phyloP scores from a whole-genome alignment of 2,797 vertebrate genomes.

The Eulemur rubriventer region DNA sequence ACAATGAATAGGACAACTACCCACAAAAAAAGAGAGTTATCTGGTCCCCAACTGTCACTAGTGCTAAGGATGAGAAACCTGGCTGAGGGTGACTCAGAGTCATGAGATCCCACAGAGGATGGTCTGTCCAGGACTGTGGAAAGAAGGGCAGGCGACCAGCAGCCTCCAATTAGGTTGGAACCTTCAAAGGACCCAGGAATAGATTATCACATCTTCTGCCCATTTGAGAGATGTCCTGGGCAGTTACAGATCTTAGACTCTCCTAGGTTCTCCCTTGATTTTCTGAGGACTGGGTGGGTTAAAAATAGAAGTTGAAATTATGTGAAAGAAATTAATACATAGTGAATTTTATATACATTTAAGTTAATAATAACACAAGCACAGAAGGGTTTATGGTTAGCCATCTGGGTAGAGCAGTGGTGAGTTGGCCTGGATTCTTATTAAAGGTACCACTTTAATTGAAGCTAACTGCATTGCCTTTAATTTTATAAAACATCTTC shows the following conservation, averaged over 20 bases:
- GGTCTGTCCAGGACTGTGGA: not conserved
- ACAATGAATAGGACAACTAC: not conserved
- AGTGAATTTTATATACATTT: not conserved
- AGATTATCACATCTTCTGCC: not conserved
- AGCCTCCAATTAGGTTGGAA: not conserved
- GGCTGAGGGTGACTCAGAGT: not conserved
- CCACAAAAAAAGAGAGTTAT: not conserved
- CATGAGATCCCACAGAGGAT: not conserved
- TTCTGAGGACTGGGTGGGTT: conserved; percentile 12
- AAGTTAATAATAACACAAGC: conserved; percentile 12
- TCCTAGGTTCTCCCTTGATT: not conserved
- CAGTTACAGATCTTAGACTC: not conserved
- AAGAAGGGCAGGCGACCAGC: not conserved
- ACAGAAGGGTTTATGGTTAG: not conserved
- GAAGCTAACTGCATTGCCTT: not conserved
- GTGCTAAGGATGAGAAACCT: not conserved
- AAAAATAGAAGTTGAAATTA: not conserved
- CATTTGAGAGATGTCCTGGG: not conserved
- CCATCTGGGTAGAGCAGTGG: not conserved
- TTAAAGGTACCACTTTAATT: not conserved
- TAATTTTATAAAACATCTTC: conserved; percentile 1
- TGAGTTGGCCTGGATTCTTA: not conserved
- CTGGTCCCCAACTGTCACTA: not conserved
- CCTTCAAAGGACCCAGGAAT: not conserved
- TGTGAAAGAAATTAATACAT: not conserved